Conservation (phyloP, 1,140 invertebrate genomes). For the Riptortus pedestris region DNA sequence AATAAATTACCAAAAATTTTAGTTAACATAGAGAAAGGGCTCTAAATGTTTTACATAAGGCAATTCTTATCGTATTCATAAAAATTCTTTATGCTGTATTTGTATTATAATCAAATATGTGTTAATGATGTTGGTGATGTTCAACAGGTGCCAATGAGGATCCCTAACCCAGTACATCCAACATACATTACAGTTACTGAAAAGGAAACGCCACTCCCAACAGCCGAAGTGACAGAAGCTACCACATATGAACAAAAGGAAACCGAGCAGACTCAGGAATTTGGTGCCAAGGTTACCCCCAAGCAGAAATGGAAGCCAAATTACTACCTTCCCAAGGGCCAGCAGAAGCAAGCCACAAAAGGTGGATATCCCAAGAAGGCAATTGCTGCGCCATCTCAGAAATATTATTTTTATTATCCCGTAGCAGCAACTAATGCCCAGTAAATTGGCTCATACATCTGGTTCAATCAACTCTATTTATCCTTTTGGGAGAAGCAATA, state of each 20-base stretch:
- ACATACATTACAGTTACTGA: background rate
- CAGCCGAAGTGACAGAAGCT: background rate
- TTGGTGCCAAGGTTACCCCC: background rate
- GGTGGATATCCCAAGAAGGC: conserved; percentile 23
- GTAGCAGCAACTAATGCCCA: background rate
- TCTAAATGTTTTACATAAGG: no score
- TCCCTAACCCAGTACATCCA: background rate
- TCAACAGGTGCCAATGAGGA: background rate
- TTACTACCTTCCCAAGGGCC: conserved; percentile 13
- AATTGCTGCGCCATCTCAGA: background rate
- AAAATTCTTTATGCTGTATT: no score
- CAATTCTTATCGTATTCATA: no score
- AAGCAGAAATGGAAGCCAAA: conserved; percentile 10
- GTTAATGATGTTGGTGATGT: no score
- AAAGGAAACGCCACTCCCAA: background rate
- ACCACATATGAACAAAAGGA: background rate
- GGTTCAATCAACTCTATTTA: no score
- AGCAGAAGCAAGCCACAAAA: conserved; percentile 15
- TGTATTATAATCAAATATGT: no score
- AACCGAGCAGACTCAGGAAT: no score
- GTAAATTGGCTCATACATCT: no score
- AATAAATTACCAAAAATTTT: no score
- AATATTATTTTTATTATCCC: conserved; percentile 7
- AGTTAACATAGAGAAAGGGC: no score
- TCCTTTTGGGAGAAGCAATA: background rate